Percentiles rank a stretch among this genome's conserved stretches.
Evolutionary conservation across 2,888 invertebrate genomes (phyloP).

Genomic region (Hipparchia semele): DNA sequence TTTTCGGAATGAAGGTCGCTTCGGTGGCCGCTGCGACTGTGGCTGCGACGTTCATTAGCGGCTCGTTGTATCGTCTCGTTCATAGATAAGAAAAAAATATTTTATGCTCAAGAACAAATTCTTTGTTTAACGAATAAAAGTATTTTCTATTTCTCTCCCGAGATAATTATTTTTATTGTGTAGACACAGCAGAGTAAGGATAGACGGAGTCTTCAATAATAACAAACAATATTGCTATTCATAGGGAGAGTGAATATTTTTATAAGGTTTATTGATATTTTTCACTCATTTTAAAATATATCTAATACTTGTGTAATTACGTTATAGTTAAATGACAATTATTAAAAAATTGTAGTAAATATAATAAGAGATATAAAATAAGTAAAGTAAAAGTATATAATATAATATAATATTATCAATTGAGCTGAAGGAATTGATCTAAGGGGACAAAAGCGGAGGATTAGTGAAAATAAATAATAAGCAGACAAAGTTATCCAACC

Average conservation of each 20-base stretch:
- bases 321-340: too few species aligned
- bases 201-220: not conserved
- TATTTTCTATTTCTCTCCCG: not conserved
- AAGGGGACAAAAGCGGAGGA: not conserved
- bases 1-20: not conserved
- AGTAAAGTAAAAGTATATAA: too few species aligned
- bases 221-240: not conserved
- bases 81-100: not conserved
- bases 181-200: not conserved
- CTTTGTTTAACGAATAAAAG: not conserved
- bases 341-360: too few species aligned
- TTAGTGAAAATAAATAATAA: constrained; percentile 13
- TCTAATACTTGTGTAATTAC: too few species aligned
- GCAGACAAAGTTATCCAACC: not conserved
- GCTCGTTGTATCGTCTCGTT: not conserved
- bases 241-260: too few species aligned
- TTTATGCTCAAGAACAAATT: not conserved
- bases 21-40: not conserved
- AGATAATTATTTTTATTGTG: not conserved
- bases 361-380: too few species aligned
- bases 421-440: not conserved
- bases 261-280: too few species aligned
- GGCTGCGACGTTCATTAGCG: not conserved
- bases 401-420: too few species aligned
- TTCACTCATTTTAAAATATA: too few species aligned